phyloP scores from a whole-genome alignment of 1,140 invertebrate genomes.

The Aricia agestis region DNA sequence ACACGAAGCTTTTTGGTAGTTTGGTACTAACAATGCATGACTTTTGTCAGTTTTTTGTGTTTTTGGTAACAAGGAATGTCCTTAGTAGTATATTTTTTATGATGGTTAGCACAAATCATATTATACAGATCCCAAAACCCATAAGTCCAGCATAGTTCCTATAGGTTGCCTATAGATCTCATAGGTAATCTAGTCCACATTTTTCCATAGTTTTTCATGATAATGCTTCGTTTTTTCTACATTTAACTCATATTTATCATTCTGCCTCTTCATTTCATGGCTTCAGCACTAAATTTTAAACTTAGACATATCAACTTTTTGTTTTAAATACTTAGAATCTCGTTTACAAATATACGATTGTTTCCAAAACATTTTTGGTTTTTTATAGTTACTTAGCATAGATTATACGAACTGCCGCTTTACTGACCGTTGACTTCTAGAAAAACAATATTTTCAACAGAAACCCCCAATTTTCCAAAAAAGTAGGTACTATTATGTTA shows the following conservation, averaged over 20 bases:
- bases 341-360: slow-evolving; percentile 18
- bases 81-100: background rate
- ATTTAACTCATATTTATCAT: background rate
- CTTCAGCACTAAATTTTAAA: background rate
- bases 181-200: background rate
- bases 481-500: background rate
- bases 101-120: background rate
- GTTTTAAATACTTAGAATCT: background rate
- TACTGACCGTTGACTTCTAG: slow-evolving; percentile 27
- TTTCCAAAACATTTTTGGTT: slow-evolving; percentile 15
- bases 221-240: background rate
- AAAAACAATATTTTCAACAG: background rate
- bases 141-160: background rate
- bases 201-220: background rate
- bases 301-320: background rate
- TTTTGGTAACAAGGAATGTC: background rate
- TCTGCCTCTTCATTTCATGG: background rate
- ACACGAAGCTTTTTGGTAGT: no score
- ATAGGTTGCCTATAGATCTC: background rate
- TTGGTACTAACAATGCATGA: no score
- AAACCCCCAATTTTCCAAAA: background rate
- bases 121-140: background rate
- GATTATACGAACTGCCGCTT: slow-evolving; percentile 30
- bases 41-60: background rate
- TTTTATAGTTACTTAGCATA: slow-evolving; percentile 24